Evolutionary conservation across 2,888 invertebrate genomes (phyloP), one percentile per base, ranked within the genome.

Genomic region (Tetragonisca angustula): DNA sequence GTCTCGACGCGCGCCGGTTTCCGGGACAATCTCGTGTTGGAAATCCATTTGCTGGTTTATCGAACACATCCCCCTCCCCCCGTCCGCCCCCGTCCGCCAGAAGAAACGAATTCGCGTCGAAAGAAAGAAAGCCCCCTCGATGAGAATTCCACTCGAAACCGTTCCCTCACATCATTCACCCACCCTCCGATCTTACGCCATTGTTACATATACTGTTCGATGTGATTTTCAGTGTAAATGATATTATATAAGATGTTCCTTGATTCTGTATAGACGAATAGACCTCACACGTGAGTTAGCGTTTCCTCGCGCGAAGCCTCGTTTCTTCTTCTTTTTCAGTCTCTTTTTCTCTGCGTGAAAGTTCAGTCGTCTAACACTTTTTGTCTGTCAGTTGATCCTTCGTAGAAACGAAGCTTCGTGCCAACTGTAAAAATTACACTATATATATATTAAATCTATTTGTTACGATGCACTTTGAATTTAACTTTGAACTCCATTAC

Each of bases 151-250:
- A 56, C 62, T 83, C 54, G 49, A 56, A 21, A 61, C 70, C 64
- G 54, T 65, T 24, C 75, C 59, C 17, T 56, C 54, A 43, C 52
- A 36, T 62, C 32, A 52, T 65, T 64, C 27, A 50, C 2, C 17
- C 11, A 15, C 5, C 15, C 36, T 19, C 6, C 32, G 4, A 43
- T 24, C 32, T 19, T n/a, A 13, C n/a, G 13, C 27, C 32, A 50
- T 11, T 54, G 65, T 43, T 64, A 50, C 43, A 43, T 43, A 43
- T 19, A 59, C 49, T 61, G 67, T 76, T 68, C 54, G 56, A 56
- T 49, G 32, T 61, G 52, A 43, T 69, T 54, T 69, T 64, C 81
- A 32, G 32, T 80, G 68, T 61, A 36, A 49, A 80, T 73, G 27
- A 27, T 43, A 43, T 32, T 82, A 24, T 74, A 67, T 32, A 62